Percentiles rank a stretch among this genome's conserved stretches.
These are phyloP conservation scores for Nephrocerus scutellatus DNA, from an alignment of 2,888 invertebrate species.

Conservation along the genomic window DNA sequence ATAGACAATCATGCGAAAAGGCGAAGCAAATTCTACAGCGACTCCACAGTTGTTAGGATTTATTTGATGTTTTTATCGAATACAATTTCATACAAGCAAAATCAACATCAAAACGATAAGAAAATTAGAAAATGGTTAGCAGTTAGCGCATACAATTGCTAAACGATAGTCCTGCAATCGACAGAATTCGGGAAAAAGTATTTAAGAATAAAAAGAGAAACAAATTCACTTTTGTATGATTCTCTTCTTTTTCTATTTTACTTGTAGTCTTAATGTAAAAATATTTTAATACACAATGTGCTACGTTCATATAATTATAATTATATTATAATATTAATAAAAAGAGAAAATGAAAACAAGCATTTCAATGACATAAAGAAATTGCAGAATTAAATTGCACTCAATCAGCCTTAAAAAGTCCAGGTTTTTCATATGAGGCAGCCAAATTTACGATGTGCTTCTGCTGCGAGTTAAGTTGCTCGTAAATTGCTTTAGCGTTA, in stretches of 20 bases:
- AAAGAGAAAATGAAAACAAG: slow-evolving; percentile 4
- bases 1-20: slow-evolving; percentile 43
- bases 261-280: slow-evolving; percentile 4
- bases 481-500: slow-evolving; percentile 50
- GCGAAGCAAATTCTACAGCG: slow-evolving; percentile 46
- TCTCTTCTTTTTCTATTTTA: background rate
- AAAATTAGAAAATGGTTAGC: too few species aligned
- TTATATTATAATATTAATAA: background rate
- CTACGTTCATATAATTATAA: too few species aligned
- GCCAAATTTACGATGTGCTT: slow-evolving; percentile 34
- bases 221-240: background rate
- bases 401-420: slow-evolving; percentile 38
- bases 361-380: too few species aligned
- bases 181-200: background rate
- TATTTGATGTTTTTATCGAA: background rate
- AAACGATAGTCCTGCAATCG: too few species aligned
- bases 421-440: slow-evolving; percentile 34
- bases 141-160: too few species aligned
- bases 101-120: too few species aligned
- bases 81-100: slow-evolving; percentile 1
- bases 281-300: background rate
- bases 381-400: too few species aligned
- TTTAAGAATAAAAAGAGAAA: slow-evolving; percentile 1
- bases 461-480: slow-evolving; percentile 36
- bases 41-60: slow-evolving; percentile 39